A percentile compares a stretch with the other conserved stretches of the same genome.
phyloP scores from a whole-genome alignment of 64 coral and sea anemone genomes.

The Catalaphyllia jardinei region DNA sequence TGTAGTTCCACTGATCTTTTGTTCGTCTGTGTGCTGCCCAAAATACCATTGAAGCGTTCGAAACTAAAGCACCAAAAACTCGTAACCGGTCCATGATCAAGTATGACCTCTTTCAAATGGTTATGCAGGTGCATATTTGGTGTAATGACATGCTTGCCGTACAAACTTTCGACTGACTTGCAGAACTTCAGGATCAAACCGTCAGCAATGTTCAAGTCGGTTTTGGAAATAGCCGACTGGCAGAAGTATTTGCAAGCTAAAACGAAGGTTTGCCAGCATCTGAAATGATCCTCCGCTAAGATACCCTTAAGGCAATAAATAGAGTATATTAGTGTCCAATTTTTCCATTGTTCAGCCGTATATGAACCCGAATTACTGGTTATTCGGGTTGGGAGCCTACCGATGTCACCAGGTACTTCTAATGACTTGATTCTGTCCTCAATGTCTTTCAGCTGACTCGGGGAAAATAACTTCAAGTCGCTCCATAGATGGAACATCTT shows the following conservation, averaged over 20 bases:
- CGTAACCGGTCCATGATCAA: too few species aligned
- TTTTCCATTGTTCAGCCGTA: slow-evolving; percentile 32
- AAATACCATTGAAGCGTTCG: too few species aligned
- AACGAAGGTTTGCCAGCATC: slow-evolving; percentile 33
- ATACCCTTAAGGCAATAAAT: not conserved
- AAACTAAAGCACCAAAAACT: too few species aligned
- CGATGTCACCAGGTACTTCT: not conserved
- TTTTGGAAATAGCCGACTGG: not conserved
- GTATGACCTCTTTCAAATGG: too few species aligned
- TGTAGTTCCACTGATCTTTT: too few species aligned
- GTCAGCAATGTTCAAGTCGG: slow-evolving; percentile 2
- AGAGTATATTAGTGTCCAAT: not conserved
- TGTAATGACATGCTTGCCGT: not conserved
- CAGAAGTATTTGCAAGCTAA: slow-evolving; percentile 3
- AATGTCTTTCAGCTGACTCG: too few species aligned
- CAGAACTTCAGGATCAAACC: not conserved
- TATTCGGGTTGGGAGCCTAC: slow-evolving; percentile 8
- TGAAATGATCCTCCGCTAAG: not conserved
- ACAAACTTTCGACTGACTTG: not conserved
- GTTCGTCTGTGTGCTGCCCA: too few species aligned
- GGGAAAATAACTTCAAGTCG: too few species aligned
- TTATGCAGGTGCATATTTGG: slow-evolving; percentile 29
- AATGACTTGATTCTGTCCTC: too few species aligned
- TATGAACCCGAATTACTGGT: not conserved
- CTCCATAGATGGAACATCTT: too few species aligned